phyloP scores from a whole-genome alignment of 2,113 vertebrate species.

The Paratilapia polleni region DNA sequence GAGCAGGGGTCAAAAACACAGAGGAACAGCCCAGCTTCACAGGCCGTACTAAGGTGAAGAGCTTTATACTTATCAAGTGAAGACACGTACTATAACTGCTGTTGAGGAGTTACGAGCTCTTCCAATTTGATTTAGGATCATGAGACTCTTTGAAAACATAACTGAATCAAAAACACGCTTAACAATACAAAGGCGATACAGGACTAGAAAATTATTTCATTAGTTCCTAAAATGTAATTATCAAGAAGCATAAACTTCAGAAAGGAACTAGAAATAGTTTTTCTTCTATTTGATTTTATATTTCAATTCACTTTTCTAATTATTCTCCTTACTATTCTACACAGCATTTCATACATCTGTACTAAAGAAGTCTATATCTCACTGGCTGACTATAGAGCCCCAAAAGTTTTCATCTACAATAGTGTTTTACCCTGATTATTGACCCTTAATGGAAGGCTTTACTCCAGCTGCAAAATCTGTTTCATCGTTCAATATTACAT shows the following conservation, averaged over 20 bases:
- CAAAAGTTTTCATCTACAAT: not conserved
- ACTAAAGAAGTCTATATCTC: not conserved
- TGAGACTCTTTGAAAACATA: not conserved
- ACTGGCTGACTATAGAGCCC: not conserved
- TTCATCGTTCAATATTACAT: not conserved
- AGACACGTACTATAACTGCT: not conserved
- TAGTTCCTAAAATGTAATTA: not conserved
- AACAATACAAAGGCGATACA: not conserved
- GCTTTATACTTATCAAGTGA: not conserved
- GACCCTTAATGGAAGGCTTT: not conserved
- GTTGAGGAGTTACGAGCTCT: not conserved
- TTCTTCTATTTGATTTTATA: not conserved
- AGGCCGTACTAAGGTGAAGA: not conserved
- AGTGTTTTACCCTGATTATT: not conserved
- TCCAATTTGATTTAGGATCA: not conserved
- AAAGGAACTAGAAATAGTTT: not conserved
- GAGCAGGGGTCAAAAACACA: conserved; percentile 6
- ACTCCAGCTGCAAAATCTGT: not conserved
- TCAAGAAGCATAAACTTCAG: not conserved
- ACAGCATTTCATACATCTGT: no score
- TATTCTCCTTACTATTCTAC: not conserved
- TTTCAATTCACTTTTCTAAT: not conserved
- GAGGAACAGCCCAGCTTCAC: conserved; percentile 4
- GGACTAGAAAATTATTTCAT: not conserved
- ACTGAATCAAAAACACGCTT: not conserved